Evolutionary conservation across 2,888 invertebrate species (phyloP).

Genomic region (Sphaerophoria rueppellii): DNA sequence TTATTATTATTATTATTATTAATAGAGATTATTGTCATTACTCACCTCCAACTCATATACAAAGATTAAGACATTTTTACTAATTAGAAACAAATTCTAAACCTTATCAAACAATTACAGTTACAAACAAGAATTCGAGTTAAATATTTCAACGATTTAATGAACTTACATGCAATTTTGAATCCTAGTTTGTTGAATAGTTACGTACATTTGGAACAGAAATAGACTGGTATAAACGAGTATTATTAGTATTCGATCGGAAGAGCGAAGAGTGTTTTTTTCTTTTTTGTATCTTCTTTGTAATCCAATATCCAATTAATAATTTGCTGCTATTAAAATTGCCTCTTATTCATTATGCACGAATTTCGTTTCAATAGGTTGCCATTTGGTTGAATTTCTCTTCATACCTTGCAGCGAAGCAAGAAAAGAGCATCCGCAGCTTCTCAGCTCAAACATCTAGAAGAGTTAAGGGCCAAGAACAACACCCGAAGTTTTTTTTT

Average conservation of each 20-base stretch:
- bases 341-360: constrained; percentile 67
- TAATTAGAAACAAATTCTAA: constrained; percentile 4
- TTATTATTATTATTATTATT: constrained; percentile 59
- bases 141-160: constrained; percentile 5
- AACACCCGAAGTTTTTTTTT: no score
- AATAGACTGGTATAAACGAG: constrained; percentile 19
- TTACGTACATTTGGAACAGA: neutral
- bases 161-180: constrained; percentile 12
- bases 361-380: constrained; percentile 18
- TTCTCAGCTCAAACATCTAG: no score
- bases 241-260: constrained; percentile 5
- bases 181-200: constrained; percentile 52
- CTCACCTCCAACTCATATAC: constrained; percentile 39
- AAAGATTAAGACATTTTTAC: constrained; percentile 10
- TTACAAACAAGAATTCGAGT: constrained; percentile 36
- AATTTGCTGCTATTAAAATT: constrained; percentile 67
- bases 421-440: no score
- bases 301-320: constrained; percentile 57
- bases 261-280: constrained; percentile 45
- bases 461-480: no score
- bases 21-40: constrained; percentile 41
- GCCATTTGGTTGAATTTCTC: no score
- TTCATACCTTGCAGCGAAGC: no score
- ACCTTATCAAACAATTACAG: constrained; percentile 52
- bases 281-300: neutral